phyloP scores from a whole-genome alignment of 53 echinoderm and acorn worm species.

The Paracentrotus lividus region DNA sequence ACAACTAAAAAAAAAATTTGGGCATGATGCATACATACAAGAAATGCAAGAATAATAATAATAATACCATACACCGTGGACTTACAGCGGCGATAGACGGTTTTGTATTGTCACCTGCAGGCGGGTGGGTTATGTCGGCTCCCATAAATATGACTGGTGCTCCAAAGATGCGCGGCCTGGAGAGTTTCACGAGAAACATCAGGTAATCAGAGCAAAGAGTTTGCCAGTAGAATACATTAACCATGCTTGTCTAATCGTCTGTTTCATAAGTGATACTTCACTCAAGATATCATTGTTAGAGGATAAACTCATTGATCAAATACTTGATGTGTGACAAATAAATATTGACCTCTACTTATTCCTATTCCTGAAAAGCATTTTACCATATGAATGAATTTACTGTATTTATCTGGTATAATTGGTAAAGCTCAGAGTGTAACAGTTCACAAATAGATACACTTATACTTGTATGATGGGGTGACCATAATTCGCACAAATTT shows the following conservation, averaged over 20 bases:
- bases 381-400: background rate
- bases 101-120: constrained; percentile 95
- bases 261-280: background rate
- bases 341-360: background rate
- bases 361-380: background rate
- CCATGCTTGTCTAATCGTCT: background rate
- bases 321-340: background rate
- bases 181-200: constrained; percentile 52
- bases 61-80: constrained; percentile 33
- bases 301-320: background rate
- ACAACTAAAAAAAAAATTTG: background rate
- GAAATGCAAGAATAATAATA: no score
- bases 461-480: no score
- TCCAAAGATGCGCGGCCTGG: constrained; percentile 90
- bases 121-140: constrained; percentile 97
- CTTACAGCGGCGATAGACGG: constrained; percentile 98
- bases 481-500: no score
- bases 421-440: no score
- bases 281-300: background rate
- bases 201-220: constrained; percentile 11
- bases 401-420: no score
- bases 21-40: constrained; percentile 52
- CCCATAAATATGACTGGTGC: constrained; percentile 97
- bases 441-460: no score
- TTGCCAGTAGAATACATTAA: background rate